Evolutionary conservation across 1,140 invertebrate species (phyloP).

Genomic region (Brachystomella parvula): DNA sequence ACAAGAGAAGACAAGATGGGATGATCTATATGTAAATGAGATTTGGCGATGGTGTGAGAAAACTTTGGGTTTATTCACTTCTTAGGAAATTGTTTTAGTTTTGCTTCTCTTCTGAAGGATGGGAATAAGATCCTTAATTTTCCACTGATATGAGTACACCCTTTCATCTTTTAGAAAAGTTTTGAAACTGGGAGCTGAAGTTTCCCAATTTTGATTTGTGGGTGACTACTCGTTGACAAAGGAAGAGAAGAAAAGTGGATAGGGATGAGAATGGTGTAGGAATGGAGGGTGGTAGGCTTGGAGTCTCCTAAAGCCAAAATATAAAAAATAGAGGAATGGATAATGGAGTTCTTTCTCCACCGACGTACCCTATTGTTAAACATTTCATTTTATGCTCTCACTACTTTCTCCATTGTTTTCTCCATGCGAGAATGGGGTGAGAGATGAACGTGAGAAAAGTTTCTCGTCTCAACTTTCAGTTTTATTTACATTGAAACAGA

Average conservation of each 20-base stretch:
- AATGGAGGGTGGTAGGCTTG: too few species aligned
- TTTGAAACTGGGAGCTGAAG: neutral
- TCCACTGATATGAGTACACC: conserved; percentile 23
- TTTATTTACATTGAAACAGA: neutral
- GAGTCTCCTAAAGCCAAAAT: neutral
- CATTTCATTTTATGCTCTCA: conserved; percentile 6
- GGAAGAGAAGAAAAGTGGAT: neutral
- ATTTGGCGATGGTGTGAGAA: too few species aligned
- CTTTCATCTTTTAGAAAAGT: conserved; percentile 20
- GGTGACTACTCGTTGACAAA: neutral
- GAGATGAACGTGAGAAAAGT: neutral
- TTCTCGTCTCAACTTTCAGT: conserved; percentile 7
- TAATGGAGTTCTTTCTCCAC: neutral
- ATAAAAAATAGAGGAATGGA: neutral
- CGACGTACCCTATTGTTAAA: neutral
- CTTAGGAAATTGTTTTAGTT: conserved; percentile 5
- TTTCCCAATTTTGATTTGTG: conserved; percentile 33
- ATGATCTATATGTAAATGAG: neutral
- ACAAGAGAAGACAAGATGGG: neutral
- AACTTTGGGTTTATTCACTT: too few species aligned
- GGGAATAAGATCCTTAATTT: conserved; percentile 17
- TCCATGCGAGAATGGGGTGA: neutral
- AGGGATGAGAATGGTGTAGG: neutral
- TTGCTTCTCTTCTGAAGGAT: neutral
- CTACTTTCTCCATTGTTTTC: conserved; percentile 6